A percentile compares a stretch with the other conserved stretches of the same genome.
Evolutionary conservation across 2,113 vertebrate species (phyloP).

Genomic region (Diadophis punctatus): DNA sequence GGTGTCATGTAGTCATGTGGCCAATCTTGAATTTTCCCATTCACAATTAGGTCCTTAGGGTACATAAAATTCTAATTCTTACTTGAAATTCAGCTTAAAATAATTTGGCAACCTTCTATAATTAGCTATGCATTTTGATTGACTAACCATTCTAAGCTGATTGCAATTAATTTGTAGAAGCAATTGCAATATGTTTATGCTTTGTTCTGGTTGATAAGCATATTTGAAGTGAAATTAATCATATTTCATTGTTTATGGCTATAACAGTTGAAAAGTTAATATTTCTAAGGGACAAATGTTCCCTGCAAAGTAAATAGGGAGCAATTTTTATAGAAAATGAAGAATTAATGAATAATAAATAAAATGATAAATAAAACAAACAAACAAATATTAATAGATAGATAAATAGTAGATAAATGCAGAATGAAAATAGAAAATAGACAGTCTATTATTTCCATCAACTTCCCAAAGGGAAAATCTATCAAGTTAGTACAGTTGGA

Average conservation of each 20-base stretch:
- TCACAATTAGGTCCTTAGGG: not conserved
- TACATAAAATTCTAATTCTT: not conserved
- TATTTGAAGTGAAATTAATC: not conserved
- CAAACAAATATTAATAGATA: not conserved
- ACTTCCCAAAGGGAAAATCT: not conserved
- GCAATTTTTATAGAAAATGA: not conserved
- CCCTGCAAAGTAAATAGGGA: not conserved
- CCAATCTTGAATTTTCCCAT: not conserved
- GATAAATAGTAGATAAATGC: not conserved
- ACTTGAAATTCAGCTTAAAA: not conserved
- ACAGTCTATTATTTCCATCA: not conserved
- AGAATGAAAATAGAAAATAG: not conserved
- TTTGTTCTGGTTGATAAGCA: not conserved
- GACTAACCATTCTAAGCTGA: not conserved
- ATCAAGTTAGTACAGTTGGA: not conserved
- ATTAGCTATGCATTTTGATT: not conserved
- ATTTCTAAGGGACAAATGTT: not conserved
- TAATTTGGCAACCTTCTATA: not conserved
- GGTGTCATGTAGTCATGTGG: not conserved
- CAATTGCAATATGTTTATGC: not conserved
- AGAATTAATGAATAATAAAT: not conserved
- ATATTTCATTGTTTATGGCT: not conserved
- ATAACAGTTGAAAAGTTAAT: not conserved
- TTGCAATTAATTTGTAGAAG: not conserved
- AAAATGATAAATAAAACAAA: not conserved